Evolutionary conservation across 1,140 invertebrate species (phyloP), one percentile per base, ranked within the genome.

Genomic region (Aricia agestis): DNA sequence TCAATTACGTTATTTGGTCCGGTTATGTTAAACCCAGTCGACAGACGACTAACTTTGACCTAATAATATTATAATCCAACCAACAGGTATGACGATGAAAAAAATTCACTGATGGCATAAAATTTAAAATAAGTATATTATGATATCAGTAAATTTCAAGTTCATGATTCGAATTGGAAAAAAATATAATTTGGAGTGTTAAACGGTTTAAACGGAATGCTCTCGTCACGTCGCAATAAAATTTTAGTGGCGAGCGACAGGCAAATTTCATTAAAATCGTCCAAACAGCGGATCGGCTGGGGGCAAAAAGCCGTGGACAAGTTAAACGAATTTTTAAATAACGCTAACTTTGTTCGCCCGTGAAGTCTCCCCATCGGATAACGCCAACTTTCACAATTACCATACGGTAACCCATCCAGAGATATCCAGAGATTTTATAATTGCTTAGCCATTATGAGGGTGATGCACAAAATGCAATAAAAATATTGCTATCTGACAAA

Each of bases 281-380:
- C 68, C 68, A 69, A 69, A 69, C 68, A 69, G 57, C 58, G 17
- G 68, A 69, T 69, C 58, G 7, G 68, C 11, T 63, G 32, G 13
- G 68, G 57, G 31, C 58, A 69, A 63, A 69, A 69, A 69, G 31
- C 58, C 31, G 68, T 61, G 68, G 17, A 17, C 58, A 69, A 61
- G 68, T 69, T 69, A 69, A 69, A 69, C 68, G 68, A 69, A 69
- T 63, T 69, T 69, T 69, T 69, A 69, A 69, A 69, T 69, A 69
- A 69, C 68, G 58, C 59, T n/a, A 69, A 69, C 32, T 69, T 69
- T 36, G 57, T 41, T 42, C 59, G 18, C 6, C 9, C 18, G 18
- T 10, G 18, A 63, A 63, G 10, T 11, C 18, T 1, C n/a, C 15
- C 11, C 18, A 63, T 63, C 17, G 18, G 19, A 19, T 63, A 63